phyloP scores from a whole-genome alignment of 2,797 vertebrate species.

The Cygnus olor region DNA sequence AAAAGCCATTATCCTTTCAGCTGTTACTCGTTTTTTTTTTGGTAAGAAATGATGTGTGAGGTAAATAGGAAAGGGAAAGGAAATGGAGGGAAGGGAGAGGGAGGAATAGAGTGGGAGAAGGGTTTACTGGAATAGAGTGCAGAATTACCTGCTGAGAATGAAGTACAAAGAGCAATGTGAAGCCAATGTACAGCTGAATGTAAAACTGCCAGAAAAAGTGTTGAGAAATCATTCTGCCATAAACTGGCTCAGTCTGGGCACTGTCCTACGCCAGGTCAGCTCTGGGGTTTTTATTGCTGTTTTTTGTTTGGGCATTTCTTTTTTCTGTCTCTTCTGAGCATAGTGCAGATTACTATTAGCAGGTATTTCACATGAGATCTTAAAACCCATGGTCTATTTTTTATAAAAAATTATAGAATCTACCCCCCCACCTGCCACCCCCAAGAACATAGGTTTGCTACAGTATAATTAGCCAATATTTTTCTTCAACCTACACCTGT shows the following conservation, averaged over 20 bases:
- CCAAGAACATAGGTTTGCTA: neutral
- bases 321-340: neutral
- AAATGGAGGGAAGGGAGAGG: neutral
- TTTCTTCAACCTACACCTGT: neutral
- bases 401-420: neutral
- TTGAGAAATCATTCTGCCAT: conserved; percentile 8
- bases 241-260: neutral
- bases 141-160: neutral
- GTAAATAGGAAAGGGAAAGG: conserved; percentile 45
- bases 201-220: conserved; percentile 13
- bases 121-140: neutral
- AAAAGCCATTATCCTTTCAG: conserved; percentile 39
- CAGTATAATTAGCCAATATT: neutral
- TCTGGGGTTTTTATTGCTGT: neutral
- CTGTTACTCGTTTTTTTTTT: neutral
- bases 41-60: neutral
- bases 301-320: neutral
- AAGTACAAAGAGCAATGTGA: neutral
- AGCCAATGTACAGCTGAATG: neutral
- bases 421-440: neutral
- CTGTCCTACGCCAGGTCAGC: neutral
- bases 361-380: neutral
- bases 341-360: neutral
- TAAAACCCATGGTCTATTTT: neutral
- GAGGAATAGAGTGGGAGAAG: neutral